Base-by-base conservation (phyloP, 30 jellyfish, hydroid and myxozoan genomes). In the Pelagia noctiluca region DNA sequence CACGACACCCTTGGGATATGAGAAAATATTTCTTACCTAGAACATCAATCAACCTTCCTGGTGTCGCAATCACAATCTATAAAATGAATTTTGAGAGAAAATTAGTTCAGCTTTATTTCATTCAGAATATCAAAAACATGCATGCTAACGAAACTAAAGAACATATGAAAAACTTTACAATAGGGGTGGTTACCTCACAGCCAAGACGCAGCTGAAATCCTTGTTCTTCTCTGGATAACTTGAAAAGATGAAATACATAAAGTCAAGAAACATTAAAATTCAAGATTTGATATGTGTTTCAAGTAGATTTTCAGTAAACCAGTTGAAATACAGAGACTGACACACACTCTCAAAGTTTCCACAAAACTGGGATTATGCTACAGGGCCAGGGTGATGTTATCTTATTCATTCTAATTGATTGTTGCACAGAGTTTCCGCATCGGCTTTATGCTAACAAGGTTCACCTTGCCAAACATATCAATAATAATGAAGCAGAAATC, bases 21-120 rank as follows among this genome's bases (percentile, higher is more conserved):
- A n/a, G n/a, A 1, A 21, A 16, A 35, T 30, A 2, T 37, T 31
- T n/a, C 97, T 78, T 67, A 95, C 99, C 99, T 11, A 95, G 84
- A 32, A 95, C 99, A 75, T 95, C 99, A 54, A 95, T 85, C 82
- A 95, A 62, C 30, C 99, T 96, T 48, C 99, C 99, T 24, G 99
- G 99, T 18, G 99, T 95, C 47, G 99, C 99, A 30, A 95, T 95
- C 7, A 95, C 97, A 73, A 95, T 95, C 99, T 95, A 83, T 49
- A 70, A 36, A 25, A 68, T 21, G 12, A 35, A 35, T 67, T 30
- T 5, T 16, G 63, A 33, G 79, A 25, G n/a, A n/a, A n/a, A n/a
- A n/a, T n/a, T n/a, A n/a, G n/a, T n/a, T n/a, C n/a, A n/a, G n/a
- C n/a, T n/a, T n/a, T n/a, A n/a, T n/a, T n/a, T n/a, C n/a, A n/a